Percentiles rank a stretch among this genome's conserved stretches.
Evolutionary conservation across 2,113 vertebrate species (phyloP).

Genomic region (Aleadryas rufinucha): DNA sequence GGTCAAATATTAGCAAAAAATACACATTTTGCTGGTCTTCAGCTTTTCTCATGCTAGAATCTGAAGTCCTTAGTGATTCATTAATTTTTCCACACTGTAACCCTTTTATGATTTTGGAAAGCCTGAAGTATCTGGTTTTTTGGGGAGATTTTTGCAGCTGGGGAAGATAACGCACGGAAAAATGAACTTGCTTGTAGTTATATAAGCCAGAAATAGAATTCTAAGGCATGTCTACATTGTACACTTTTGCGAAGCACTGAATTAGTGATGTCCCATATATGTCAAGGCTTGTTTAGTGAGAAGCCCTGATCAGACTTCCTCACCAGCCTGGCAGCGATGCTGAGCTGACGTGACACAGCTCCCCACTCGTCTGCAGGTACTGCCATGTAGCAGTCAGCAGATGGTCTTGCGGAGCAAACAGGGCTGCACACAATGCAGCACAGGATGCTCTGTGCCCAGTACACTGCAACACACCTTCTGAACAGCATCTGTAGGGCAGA

Average conservation of each 20-base stretch:
- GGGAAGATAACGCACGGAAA: not conserved
- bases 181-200: not conserved
- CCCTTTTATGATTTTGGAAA: not conserved
- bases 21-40: not conserved
- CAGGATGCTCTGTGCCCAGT: not conserved
- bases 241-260: not conserved
- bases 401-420: not conserved
- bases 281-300: not conserved
- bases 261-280: not conserved
- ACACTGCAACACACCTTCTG: not conserved
- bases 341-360: not conserved
- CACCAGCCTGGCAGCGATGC: not conserved
- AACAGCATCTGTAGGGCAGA: not conserved
- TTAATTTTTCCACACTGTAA: not conserved
- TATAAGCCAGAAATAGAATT: not conserved
- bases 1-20: not conserved
- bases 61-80: not conserved
- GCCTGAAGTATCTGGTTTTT: not conserved
- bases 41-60: not conserved
- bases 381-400: not conserved
- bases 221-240: not conserved
- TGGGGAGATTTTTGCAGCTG: not conserved
- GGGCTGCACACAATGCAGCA: fast-evolving
- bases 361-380: not conserved
- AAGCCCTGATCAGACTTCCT: not conserved